phyloP scores from a whole-genome alignment of 2,113 vertebrate species.

The Poeciliopsis turrubarensis region DNA sequence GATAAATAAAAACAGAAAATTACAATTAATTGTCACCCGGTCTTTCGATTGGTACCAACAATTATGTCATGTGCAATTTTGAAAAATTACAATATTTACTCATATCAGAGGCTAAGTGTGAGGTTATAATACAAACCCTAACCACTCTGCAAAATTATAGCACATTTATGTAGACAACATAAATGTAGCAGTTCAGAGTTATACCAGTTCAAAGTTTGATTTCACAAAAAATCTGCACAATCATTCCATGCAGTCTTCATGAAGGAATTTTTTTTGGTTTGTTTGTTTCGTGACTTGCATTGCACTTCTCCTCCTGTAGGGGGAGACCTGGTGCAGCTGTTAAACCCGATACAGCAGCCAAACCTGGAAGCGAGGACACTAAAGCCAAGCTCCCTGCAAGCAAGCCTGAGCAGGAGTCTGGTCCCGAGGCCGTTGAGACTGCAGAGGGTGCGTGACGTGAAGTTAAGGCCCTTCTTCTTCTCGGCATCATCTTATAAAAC shows the following conservation, averaged over 20 bases:
- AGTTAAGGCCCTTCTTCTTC: neutral
- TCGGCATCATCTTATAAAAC: neutral
- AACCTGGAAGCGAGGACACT: neutral
- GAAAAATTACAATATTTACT: too few species aligned
- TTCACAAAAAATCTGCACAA: neutral
- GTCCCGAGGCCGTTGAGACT: neutral
- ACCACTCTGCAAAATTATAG: neutral
- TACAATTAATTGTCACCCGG: neutral
- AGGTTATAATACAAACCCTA: too few species aligned
- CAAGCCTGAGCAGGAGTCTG: constrained; percentile 44
- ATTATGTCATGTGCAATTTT: too few species aligned
- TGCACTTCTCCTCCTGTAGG: constrained; percentile 59
- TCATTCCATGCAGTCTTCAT: neutral
- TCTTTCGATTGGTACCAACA: neutral
- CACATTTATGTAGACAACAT: neutral
- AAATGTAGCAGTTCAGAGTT: neutral
- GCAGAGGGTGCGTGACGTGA: constrained; percentile 30
- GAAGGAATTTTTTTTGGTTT: neutral
- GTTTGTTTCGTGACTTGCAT: neutral
- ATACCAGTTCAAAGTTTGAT: neutral
- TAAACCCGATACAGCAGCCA: constrained; percentile 13
- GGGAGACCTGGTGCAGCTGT: constrained; percentile 57
- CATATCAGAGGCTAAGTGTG: too few species aligned
- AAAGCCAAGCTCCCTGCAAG: constrained; percentile 19
- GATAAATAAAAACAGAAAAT: too few species aligned